phyloP scores from a whole-genome alignment of 1,140 invertebrate species.

The Hetaerina americana region DNA sequence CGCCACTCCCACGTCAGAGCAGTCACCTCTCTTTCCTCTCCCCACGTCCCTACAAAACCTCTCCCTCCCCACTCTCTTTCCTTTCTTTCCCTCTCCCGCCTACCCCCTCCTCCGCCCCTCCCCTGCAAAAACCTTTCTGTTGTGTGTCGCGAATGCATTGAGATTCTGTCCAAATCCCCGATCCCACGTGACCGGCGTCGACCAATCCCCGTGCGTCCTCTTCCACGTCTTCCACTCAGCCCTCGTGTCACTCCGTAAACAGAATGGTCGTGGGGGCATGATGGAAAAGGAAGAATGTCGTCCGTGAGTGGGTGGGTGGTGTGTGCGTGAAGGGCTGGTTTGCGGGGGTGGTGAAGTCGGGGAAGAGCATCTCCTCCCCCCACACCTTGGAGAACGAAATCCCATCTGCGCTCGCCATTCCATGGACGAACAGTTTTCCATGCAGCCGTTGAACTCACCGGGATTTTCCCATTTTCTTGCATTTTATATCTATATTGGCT shows the following conservation, averaged over 20 bases:
- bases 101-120: background rate
- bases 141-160: background rate
- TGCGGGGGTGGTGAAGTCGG: background rate
- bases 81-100: background rate
- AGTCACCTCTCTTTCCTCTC: too few relatives aligned
- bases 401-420: background rate
- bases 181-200: background rate
- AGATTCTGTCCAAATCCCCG: background rate
- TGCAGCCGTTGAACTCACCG: background rate
- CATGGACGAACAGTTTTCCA: background rate
- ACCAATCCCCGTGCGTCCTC: background rate
- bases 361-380: background rate
- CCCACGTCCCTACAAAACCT: too few relatives aligned
- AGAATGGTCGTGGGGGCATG: background rate
- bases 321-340: background rate
- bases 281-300: too few relatives aligned
- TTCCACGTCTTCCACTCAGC: too few relatives aligned
- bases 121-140: too few relatives aligned
- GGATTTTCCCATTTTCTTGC: too few relatives aligned
- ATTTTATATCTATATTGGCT: too few relatives aligned
- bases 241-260: background rate
- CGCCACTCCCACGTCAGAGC: background rate
- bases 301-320: background rate
- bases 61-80: background rate
- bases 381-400: background rate